Conservation (phyloP, 2,888 invertebrate genomes). For the Drosophila yooni region DNA sequence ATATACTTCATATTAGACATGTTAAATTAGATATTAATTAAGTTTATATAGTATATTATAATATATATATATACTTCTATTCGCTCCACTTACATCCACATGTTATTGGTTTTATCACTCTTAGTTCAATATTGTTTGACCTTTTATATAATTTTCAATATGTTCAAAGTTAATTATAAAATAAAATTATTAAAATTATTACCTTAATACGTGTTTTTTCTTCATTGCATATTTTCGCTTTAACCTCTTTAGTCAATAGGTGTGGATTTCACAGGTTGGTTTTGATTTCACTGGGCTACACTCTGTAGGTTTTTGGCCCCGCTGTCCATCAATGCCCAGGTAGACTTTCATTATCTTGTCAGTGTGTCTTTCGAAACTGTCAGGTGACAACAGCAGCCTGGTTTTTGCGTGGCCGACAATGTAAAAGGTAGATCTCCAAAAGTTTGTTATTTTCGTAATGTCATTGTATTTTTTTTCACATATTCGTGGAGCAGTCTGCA, state of each 20-base stretch:
- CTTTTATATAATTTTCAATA: neutral
- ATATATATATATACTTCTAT: neutral
- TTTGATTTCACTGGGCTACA: constrained; percentile 17
- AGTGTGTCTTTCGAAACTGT: constrained; percentile 57
- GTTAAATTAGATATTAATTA: neutral
- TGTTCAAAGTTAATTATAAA: neutral
- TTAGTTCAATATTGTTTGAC: neutral
- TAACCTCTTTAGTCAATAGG: constrained; percentile 10
- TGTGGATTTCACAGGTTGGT: constrained; percentile 14
- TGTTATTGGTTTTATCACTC: neutral
- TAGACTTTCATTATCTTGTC: constrained; percentile 77
- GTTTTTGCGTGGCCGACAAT: constrained; percentile 41
- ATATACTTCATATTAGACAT: neutral
- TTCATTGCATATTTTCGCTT: neutral
- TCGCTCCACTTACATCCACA: neutral
- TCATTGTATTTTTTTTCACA: constrained; percentile 25
- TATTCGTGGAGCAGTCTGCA: constrained; percentile 58
- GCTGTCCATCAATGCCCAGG: constrained; percentile 18
- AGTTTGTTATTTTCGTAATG: constrained; percentile 34
- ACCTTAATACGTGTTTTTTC: neutral
- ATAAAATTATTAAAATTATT: neutral
- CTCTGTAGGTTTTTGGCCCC: constrained; percentile 7
- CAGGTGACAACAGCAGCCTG: constrained; percentile 48
- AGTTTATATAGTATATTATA: too few relatives aligned
- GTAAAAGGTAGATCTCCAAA: constrained; percentile 51